These are phyloP conservation scores for Trilocha varians DNA, from an alignment of 2,888 invertebrate genomes.

Conservation along the genomic window DNA sequence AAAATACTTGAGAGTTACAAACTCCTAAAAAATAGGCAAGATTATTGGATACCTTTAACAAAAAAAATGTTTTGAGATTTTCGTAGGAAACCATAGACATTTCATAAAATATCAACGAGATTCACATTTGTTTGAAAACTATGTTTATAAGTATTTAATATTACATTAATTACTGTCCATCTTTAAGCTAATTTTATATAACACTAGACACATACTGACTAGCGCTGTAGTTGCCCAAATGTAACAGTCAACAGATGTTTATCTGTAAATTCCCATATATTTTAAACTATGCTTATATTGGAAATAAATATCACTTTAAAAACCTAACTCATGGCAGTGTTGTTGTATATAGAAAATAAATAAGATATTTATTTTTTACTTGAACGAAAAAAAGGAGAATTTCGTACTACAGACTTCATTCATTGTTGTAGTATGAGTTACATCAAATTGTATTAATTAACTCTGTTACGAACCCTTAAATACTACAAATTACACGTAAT, in stretches of 20 bases:
- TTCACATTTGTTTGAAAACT: no score
- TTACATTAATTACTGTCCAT: no score
- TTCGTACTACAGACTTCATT: not conserved
- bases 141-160: no score
- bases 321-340: not conserved
- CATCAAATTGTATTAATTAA: not conserved
- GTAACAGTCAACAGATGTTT: not conserved
- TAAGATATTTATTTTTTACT: not conserved
- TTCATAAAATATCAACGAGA: no score
- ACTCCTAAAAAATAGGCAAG: no score
- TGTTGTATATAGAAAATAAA: not conserved
- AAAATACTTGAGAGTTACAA: no score
- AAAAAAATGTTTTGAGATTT: no score
- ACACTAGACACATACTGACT: not conserved
- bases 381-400: not conserved
- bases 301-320: slow-evolving; percentile 1
- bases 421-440: not conserved
- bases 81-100: no score
- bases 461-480: not conserved
- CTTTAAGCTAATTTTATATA: no score
- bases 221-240: not conserved
- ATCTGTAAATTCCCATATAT: not conserved
- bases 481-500: not conserved
- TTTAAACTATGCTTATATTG: slow-evolving; percentile 1
- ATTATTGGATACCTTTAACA: no score